Percentiles rank a stretch among this genome's conserved stretches.
Evolutionary conservation across 2,797 vertebrate species (phyloP).

Genomic region (Apodemus agrarius): DNA sequence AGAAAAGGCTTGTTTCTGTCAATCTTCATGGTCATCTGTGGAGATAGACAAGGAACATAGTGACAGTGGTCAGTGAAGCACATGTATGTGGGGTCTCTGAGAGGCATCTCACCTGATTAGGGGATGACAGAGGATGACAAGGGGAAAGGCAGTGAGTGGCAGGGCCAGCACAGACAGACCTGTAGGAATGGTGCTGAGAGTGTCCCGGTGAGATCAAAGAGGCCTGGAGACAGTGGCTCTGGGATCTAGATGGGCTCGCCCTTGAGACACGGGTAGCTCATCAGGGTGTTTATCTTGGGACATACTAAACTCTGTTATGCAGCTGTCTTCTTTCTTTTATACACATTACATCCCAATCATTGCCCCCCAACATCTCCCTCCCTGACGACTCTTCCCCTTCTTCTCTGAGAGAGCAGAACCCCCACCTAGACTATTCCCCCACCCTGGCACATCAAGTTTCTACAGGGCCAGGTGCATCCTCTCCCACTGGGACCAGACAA

Average conservation of each 20-base stretch:
- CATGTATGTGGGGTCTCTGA: not conserved
- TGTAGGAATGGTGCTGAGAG: accelerated
- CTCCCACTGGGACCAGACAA: not conserved
- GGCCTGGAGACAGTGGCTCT: not conserved
- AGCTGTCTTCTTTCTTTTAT: not conserved
- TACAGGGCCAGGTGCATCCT: not conserved
- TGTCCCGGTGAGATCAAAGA: too few species aligned
- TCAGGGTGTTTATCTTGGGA: not conserved
- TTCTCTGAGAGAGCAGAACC: too few species aligned
- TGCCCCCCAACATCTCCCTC: not conserved
- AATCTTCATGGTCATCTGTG: too few species aligned
- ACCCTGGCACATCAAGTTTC: not conserved
- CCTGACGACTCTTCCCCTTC: too few species aligned
- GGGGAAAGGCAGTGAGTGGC: not conserved
- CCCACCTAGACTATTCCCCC: not conserved
- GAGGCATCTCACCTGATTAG: not conserved
- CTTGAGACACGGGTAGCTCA: accelerated
- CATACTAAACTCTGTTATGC: not conserved
- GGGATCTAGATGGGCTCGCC: not conserved
- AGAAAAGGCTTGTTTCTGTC: not conserved
- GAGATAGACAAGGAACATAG: not conserved
- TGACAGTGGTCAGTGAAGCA: not conserved
- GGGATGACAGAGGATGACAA: not conserved
- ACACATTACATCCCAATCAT: not conserved
- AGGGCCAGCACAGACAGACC: not conserved